Conservation (phyloP, 1,140 invertebrate species). For the Caenorhabditis briggsae region DNA sequence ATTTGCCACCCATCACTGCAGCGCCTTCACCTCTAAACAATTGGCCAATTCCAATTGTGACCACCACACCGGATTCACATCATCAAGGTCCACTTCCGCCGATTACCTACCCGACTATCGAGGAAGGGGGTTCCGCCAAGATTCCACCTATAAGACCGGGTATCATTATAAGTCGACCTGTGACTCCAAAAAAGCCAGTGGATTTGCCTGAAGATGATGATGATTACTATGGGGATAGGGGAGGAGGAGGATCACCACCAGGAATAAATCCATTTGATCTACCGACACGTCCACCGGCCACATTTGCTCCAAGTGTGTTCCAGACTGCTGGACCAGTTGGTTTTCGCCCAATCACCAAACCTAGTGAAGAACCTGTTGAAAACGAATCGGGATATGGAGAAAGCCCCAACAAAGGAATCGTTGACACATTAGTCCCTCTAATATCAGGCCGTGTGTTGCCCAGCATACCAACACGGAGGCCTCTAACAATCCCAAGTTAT, state of each 20-base stretch:
- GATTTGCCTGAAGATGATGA: neutral
- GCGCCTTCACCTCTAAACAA: constrained; percentile 48
- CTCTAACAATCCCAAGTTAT: constrained; percentile 7
- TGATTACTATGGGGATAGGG: neutral
- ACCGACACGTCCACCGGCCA: neutral
- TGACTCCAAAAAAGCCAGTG: constrained; percentile 26
- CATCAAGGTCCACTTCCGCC: constrained; percentile 50
- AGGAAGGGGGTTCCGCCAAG: constrained; percentile 20
- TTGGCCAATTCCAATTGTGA: constrained; percentile 34
- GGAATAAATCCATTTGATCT: constrained; percentile 45
- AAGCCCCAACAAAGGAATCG: neutral
- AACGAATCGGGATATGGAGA: neutral
- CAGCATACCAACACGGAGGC: neutral
- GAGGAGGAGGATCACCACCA: neutral
- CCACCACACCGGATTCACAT: constrained; percentile 34
- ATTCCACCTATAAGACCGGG: constrained; percentile 40
- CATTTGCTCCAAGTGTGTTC: neutral
- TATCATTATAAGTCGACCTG: constrained; percentile 9
- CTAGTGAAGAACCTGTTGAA: neutral
- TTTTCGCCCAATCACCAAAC: neutral
- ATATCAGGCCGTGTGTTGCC: constrained; percentile 12
- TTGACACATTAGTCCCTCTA: constrained; percentile 5
- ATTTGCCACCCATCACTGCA: constrained; percentile 44
- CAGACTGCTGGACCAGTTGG: neutral
- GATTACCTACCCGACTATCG: constrained; percentile 14